phyloP scores from a whole-genome alignment of 1,140 invertebrate species.

The Drosophila gunungcola region DNA sequence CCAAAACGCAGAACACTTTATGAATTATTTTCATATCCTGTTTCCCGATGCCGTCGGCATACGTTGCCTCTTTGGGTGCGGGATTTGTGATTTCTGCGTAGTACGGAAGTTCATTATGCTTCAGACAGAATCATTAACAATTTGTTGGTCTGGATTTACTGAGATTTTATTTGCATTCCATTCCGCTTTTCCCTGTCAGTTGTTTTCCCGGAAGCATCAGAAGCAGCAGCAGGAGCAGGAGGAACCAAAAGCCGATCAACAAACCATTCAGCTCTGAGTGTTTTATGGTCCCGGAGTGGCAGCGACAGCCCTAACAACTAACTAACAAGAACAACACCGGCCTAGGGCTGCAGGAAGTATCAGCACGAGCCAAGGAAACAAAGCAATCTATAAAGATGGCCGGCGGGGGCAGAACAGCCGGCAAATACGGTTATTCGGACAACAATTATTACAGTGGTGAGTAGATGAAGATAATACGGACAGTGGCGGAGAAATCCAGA shows the following conservation, averaged over 20 bases:
- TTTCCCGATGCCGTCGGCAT: conserved; percentile 9
- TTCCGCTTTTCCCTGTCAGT: conserved; percentile 10
- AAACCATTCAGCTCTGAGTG: conserved; percentile 38
- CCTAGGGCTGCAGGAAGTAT: conserved; percentile 47
- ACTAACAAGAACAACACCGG: conserved; percentile 15
- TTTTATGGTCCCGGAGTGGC: conserved; percentile 43
- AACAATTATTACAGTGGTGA: conserved; percentile 82
- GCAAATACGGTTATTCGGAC: conserved; percentile 83
- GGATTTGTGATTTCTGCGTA: conserved; percentile 45
- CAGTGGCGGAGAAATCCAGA: background rate
- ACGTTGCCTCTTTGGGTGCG: conserved; percentile 1
- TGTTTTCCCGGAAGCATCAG: conserved; percentile 18
- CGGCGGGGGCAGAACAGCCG: conserved; percentile 79
- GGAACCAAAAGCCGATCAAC: conserved; percentile 45
- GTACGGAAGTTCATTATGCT: conserved; percentile 47
- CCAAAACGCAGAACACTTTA: conserved; percentile 23
- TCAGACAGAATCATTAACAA: conserved; percentile 60
- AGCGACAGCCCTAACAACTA: conserved; percentile 18
- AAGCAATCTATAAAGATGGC: conserved; percentile 75
- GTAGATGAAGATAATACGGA: conserved; percentile 37
- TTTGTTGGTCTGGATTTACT: conserved; percentile 47
- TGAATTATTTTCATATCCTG: conserved; percentile 13
- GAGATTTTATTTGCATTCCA: conserved; percentile 47
- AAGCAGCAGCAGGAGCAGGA: conserved; percentile 7
- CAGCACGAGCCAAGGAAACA: conserved; percentile 42